Conservation (phyloP, 2,797 vertebrate genomes). For the Falco biarmicus region DNA sequence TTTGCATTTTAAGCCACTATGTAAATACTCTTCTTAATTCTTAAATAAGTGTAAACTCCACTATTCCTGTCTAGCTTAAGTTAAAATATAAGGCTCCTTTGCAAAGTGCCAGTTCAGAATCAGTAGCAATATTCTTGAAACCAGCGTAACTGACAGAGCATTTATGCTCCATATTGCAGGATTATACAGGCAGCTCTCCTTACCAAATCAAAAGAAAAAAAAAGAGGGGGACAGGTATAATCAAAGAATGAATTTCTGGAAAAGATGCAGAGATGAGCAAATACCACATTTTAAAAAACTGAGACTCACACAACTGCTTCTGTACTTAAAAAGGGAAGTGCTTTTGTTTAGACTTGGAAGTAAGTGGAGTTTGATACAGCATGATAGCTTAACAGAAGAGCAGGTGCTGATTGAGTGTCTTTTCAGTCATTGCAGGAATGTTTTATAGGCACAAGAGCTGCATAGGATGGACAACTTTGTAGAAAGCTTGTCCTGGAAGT, state of each 20-base stretch:
- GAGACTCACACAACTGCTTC: not conserved
- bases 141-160: not conserved
- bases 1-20: not conserved
- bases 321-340: not conserved
- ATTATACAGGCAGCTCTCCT: not conserved
- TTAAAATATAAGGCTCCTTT: not conserved
- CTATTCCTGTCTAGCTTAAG: not conserved
- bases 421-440: not conserved
- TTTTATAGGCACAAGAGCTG: not conserved
- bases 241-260: not conserved
- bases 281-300: not conserved
- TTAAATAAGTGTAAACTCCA: not conserved
- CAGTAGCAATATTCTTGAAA: not conserved
- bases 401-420: not conserved
- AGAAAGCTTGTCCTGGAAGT: not conserved
- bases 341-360: not conserved
- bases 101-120: not conserved
- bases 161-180: not conserved
- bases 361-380: not conserved
- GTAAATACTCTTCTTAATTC: not conserved
- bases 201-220: not conserved
- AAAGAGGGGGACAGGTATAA: not conserved
- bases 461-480: not conserved
- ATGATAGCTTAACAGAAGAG: not conserved
- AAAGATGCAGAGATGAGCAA: not conserved